Percentiles rank a stretch among this genome's conserved stretches.
phyloP scores from a whole-genome alignment of 1,140 invertebrate species.

The Acromyrmex heyeri region DNA sequence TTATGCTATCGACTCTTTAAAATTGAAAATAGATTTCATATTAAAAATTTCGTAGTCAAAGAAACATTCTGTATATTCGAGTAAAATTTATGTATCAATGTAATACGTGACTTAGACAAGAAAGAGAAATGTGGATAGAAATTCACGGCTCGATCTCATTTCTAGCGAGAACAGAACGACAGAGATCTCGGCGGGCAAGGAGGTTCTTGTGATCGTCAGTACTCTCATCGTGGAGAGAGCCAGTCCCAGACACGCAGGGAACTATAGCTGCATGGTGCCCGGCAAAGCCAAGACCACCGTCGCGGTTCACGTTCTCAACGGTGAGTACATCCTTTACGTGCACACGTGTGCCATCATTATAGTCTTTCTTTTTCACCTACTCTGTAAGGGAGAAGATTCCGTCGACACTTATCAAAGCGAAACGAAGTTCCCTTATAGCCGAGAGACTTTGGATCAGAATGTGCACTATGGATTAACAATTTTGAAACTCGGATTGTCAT shows the following conservation, averaged over 20 bases:
- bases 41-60: neutral
- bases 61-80: neutral
- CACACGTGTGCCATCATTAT: slow-evolving; percentile 9
- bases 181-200: slow-evolving; percentile 84
- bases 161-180: slow-evolving; percentile 87
- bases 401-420: slow-evolving; percentile 31
- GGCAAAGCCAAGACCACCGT: slow-evolving; percentile 85
- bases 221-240: slow-evolving; percentile 88
- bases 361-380: neutral
- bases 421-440: slow-evolving; percentile 10
- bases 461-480: slow-evolving; percentile 46
- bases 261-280: slow-evolving; percentile 88
- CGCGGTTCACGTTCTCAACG: slow-evolving; percentile 87
- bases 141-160: slow-evolving; percentile 38
- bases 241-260: slow-evolving; percentile 87
- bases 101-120: slow-evolving; percentile 16
- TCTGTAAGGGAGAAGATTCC: neutral
- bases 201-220: slow-evolving; percentile 87
- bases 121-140: slow-evolving; percentile 2
- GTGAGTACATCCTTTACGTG: slow-evolving; percentile 78
- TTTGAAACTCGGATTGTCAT: slow-evolving; percentile 28
- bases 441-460: slow-evolving; percentile 1
- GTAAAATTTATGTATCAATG: neutral
- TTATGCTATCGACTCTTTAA: neutral
- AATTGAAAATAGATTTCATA: neutral